These are phyloP conservation scores for Thyatira batis DNA, from an alignment of 2,888 invertebrate genomes.

Conservation along the genomic window DNA sequence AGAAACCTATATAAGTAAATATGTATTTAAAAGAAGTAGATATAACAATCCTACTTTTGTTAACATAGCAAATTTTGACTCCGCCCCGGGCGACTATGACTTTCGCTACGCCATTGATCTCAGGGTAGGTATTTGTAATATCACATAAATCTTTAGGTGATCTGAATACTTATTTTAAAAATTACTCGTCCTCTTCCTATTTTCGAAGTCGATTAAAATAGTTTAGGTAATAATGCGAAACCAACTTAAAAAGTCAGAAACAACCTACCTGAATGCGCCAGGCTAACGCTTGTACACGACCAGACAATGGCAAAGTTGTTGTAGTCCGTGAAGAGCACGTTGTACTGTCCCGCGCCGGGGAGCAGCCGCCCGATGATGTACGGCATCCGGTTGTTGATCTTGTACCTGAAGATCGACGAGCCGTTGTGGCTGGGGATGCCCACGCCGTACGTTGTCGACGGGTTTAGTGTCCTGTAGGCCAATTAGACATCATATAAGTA, in stretches of 20 bases:
- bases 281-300: conserved; percentile 86
- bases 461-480: conserved; percentile 82
- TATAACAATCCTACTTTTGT: too few relatives aligned
- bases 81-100: too few relatives aligned
- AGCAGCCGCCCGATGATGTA: conserved; percentile 85
- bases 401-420: conserved; percentile 83
- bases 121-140: too few relatives aligned
- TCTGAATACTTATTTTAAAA: too few relatives aligned
- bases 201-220: too few relatives aligned
- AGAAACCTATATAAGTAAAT: too few relatives aligned
- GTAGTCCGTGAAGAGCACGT: conserved; percentile 88
- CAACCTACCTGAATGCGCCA: conserved; percentile 83
- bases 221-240: too few relatives aligned
- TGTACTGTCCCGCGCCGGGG: conserved; percentile 88
- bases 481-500: background rate
- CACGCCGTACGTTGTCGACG: conserved; percentile 83
- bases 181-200: too few relatives aligned
- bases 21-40: too few relatives aligned
- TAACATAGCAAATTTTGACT: too few relatives aligned
- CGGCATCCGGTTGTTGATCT: conserved; percentile 84
- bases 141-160: too few relatives aligned
- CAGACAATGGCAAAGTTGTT: conserved; percentile 87
- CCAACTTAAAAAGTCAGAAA: background rate
- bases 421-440: conserved; percentile 83
- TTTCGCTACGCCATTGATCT: too few relatives aligned